These are phyloP conservation scores for Triops longicaudatus DNA, from an alignment of 1,140 invertebrate genomes.

Conservation along the genomic window DNA sequence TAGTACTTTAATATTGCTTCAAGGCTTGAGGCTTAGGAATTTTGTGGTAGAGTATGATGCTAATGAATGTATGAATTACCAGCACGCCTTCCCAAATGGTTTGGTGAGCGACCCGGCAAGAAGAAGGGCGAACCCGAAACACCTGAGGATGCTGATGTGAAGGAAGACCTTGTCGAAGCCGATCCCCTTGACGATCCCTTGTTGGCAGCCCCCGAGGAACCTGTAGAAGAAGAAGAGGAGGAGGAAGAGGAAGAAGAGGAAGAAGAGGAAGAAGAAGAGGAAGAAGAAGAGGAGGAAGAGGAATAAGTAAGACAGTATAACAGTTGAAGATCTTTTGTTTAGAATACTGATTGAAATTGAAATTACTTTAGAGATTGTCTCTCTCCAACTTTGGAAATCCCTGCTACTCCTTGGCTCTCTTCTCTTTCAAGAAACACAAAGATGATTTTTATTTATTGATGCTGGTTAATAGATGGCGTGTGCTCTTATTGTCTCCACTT, in stretches of 20 bases:
- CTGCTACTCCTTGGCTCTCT: neutral
- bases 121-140: conserved; percentile 77
- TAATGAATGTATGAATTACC: conserved; percentile 31
- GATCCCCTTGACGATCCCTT: conserved; percentile 45
- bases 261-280: conserved; percentile 61
- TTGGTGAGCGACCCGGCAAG: conserved; percentile 85
- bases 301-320: conserved; percentile 33
- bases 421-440: neutral
- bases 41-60: neutral
- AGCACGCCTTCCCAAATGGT: conserved; percentile 88
- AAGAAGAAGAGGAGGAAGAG: conserved; percentile 44
- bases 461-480: neutral
- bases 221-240: conserved; percentile 55
- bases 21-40: neutral
- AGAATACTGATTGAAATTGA: neutral
- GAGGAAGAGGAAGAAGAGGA: conserved; percentile 57
- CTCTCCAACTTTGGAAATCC: neutral
- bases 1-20: neutral
- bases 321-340: neutral
- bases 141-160: conserved; percentile 62
- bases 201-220: conserved; percentile 9
- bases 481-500: conserved; percentile 3
- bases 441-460: conserved; percentile 10
- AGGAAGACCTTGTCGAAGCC: conserved; percentile 42
- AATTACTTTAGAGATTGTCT: neutral